phyloP scores from a whole-genome alignment of 2,113 vertebrate species.

The Cochlearius cochlearius region DNA sequence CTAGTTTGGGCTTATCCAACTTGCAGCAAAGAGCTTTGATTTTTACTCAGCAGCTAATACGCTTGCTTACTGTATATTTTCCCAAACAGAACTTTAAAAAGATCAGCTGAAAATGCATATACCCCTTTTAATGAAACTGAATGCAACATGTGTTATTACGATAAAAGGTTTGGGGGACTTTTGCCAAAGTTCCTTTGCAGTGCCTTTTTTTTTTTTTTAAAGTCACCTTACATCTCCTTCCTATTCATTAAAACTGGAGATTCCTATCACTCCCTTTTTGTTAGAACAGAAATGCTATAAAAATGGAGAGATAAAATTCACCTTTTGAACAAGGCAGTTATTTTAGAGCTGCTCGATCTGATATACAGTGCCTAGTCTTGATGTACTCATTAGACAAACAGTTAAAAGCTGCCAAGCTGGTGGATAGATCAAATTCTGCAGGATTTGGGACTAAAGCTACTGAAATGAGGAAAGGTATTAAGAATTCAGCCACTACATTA shows the following conservation, averaged over 20 bases:
- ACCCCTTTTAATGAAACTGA: background rate
- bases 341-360: background rate
- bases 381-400: conserved; percentile 28
- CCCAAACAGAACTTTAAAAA: background rate
- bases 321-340: background rate
- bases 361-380: background rate
- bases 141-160: background rate
- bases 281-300: background rate
- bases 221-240: background rate
- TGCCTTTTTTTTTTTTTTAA: background rate
- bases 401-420: conserved; percentile 4
- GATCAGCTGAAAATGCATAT: background rate
- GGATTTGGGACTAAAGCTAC: background rate
- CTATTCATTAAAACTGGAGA: conserved; percentile 2
- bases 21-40: background rate
- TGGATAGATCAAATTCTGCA: background rate
- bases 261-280: background rate
- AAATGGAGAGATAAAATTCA: background rate
- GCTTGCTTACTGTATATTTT: background rate
- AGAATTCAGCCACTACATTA: conserved; percentile 1
- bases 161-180: background rate
- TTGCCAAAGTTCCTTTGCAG: background rate
- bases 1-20: background rate
- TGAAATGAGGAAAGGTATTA: background rate
- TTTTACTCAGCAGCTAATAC: background rate